A percentile compares a stretch with the other conserved stretches of the same genome.
Conservation (phyloP, 2,888 invertebrate species). For the Noctua janthe region DNA sequence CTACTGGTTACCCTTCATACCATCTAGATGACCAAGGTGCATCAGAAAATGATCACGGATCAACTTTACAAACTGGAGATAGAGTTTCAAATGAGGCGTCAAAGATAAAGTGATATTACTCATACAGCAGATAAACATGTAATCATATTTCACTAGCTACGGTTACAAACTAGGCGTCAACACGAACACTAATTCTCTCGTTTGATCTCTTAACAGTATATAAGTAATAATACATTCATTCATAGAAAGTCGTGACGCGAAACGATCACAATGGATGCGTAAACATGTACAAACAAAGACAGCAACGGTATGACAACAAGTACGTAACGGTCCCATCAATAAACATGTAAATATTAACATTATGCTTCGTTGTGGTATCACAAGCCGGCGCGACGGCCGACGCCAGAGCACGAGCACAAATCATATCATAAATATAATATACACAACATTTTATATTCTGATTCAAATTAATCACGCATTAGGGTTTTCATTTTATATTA, state of each 20-base stretch:
- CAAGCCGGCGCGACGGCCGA: conserved; percentile 21
- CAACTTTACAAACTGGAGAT: not conserved
- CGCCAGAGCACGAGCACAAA: conserved; percentile 1
- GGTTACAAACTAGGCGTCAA: conserved; percentile 39
- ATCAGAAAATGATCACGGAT: not conserved
- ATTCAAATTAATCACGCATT: conserved; percentile 17
- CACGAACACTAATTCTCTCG: conserved; percentile 61
- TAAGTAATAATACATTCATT: conserved; percentile 3
- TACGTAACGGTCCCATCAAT: conserved; percentile 46
- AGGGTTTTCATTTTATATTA: conserved; percentile 5
- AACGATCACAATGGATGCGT: conserved; percentile 40
- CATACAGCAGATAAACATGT: conserved; percentile 20
- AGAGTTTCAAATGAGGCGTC: not conserved
- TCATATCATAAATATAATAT: conserved; percentile 16
- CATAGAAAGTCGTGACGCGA: conserved; percentile 19
- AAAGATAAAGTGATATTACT: conserved; percentile 21
- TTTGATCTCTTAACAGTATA: conserved; percentile 48
- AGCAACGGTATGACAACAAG: conserved; percentile 42
- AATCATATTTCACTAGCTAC: conserved; percentile 49
- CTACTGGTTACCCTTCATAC: no score
- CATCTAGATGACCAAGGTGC: not conserved
- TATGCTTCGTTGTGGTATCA: conserved; percentile 67
- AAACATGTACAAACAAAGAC: conserved; percentile 29
- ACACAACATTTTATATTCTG: conserved; percentile 23
- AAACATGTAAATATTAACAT: conserved; percentile 40